Percentiles rank a stretch among this genome's conserved stretches.
Evolutionary conservation across 1,140 invertebrate genomes (phyloP).

Genomic region (Nymphalis io): DNA sequence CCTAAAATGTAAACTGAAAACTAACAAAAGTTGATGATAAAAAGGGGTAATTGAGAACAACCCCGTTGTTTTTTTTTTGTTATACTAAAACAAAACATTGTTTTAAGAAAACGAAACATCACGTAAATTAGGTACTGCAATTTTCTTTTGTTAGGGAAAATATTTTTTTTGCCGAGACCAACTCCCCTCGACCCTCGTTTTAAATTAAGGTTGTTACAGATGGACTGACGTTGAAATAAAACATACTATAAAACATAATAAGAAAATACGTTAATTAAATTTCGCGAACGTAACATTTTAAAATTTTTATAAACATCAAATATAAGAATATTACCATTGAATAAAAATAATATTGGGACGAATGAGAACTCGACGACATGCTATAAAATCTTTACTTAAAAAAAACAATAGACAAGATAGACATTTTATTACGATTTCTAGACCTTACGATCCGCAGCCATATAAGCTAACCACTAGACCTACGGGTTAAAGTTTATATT

Average conservation of each 20-base stretch:
- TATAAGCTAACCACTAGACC: no score
- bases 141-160: constrained; percentile 24
- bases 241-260: background rate
- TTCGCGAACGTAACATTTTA: no score
- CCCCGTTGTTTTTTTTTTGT: constrained; percentile 21
- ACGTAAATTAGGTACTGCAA: constrained; percentile 28
- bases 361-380: no score
- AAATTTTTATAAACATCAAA: no score
- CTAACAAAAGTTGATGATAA: constrained; percentile 13
- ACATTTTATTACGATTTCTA: no score
- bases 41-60: constrained; percentile 11
- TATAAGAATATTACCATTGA: no score
- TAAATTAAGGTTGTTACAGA: constrained; percentile 5
- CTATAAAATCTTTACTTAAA: no score
- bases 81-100: constrained; percentile 31
- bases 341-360: no score
- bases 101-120: constrained; percentile 32
- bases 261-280: no score
- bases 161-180: background rate
- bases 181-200: constrained; percentile 2
- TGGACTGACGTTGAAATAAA: background rate
- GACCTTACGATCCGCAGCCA: no score
- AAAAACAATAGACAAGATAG: no score
- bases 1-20: constrained; percentile 6
- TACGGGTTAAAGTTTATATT: no score